Conservation (phyloP, 2,113 vertebrate species). For the Lota lota region DNA sequence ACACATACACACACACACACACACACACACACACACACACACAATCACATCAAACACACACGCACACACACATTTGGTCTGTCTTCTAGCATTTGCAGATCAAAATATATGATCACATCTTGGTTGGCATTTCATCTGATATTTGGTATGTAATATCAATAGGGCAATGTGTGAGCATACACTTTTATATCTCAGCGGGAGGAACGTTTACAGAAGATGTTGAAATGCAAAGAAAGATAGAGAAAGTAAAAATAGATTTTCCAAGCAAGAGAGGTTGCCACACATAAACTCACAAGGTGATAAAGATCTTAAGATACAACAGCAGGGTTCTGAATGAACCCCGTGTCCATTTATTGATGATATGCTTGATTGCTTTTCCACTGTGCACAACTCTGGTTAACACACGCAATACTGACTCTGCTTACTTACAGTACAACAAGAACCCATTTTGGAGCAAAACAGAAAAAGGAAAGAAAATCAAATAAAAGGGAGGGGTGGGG, state of each 20-base stretch:
- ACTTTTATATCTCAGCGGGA: too few relatives aligned
- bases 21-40: not conserved
- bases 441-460: conserved; percentile 60
- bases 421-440: conserved; percentile 71
- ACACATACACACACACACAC: not conserved
- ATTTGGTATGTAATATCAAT: not conserved
- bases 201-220: not conserved
- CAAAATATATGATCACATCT: conserved; percentile 17
- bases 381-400: conserved; percentile 70
- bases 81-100: not conserved
- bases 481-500: conserved; percentile 5
- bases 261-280: not conserved
- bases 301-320: conserved; percentile 21
- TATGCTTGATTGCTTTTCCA: conserved; percentile 72
- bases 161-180: too few relatives aligned
- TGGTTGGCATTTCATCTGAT: conserved; percentile 12
- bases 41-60: not conserved
- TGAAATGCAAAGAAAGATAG: conserved; percentile 7
- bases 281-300: conserved; percentile 13
- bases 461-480: too few relatives aligned
- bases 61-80: conserved; percentile 14
- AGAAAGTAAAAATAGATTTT: too few relatives aligned
- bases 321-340: conserved; percentile 39
- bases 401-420: conserved; percentile 73
- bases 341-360: conserved; percentile 67